phyloP scores from a whole-genome alignment of 2,797 vertebrate species.

The Chloroceryle amazona region DNA sequence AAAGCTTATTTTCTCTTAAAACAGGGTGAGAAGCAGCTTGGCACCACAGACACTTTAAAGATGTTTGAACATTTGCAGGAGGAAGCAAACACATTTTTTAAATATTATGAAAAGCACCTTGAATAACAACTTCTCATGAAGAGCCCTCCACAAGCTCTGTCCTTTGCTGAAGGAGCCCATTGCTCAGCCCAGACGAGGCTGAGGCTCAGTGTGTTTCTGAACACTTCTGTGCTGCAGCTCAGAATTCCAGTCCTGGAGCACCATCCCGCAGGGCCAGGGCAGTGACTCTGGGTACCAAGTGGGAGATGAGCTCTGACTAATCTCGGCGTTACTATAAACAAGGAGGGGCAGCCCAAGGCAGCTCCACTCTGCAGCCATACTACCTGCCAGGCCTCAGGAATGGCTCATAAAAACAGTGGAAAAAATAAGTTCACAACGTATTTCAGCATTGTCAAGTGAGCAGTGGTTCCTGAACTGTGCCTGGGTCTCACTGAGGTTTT shows the following conservation, averaged over 20 bases:
- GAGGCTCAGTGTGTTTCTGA: conserved; percentile 59
- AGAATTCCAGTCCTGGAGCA: conserved; percentile 41
- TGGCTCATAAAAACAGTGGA: neutral
- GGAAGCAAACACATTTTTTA: conserved; percentile 67
- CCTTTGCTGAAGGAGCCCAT: conserved; percentile 61
- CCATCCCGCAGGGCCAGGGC: neutral
- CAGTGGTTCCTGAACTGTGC: neutral
- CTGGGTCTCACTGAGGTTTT: neutral
- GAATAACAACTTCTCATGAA: conserved; percentile 43
- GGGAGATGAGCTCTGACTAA: neutral
- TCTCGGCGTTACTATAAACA: neutral
- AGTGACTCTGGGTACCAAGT: rapidly evolving
- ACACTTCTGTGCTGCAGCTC: conserved; percentile 60
- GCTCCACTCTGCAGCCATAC: neutral
- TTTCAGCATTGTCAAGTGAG: neutral
- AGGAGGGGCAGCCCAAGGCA: neutral
- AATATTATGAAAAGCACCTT: conserved; percentile 69
- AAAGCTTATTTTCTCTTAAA: conserved; percentile 40
- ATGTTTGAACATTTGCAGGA: conserved; percentile 52
- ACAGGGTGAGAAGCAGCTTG: conserved; percentile 62
- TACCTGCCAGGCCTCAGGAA: neutral
- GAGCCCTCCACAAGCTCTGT: neutral
- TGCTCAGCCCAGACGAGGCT: conserved; percentile 19
- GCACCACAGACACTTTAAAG: conserved; percentile 47
- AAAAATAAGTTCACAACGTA: neutral